Evolutionary conservation across 1,140 invertebrate species (phyloP), one percentile per base, ranked within the genome.

Genomic region (Elysia chlorotica): DNA sequence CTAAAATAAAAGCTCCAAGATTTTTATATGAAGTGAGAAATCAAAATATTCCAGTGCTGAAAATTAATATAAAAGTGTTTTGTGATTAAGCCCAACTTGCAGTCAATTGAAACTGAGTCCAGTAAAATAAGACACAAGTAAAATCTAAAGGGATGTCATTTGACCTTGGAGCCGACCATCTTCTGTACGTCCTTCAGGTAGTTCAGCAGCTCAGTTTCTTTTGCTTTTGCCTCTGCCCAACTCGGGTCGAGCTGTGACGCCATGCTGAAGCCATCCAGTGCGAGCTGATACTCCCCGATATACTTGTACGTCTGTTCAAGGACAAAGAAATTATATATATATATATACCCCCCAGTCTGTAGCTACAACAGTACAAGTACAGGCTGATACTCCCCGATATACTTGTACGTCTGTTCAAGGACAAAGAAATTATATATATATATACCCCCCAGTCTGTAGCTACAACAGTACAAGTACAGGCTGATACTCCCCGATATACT

Each of bases 401-500:
- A 95, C 86, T 93, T 93, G 63, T 93, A 89, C 6, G 91, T 91
- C 93, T 94, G 74, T 1, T 75, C 74, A 57, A 63, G 10, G 35
- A 35, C 28, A 63, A n/a, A n/a, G n/a, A n/a, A n/a, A n/a, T n/a
- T n/a, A n/a, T n/a, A n/a, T n/a, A n/a, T n/a, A n/a, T n/a, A n/a
- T n/a, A n/a, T n/a, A n/a, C n/a, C n/a, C n/a, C n/a, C n/a, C n/a
- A n/a, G n/a, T n/a, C n/a, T n/a, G n/a, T n/a, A n/a, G n/a, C n/a
- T n/a, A n/a, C n/a, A n/a, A n/a, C n/a, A n/a, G n/a, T n/a, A n/a
- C 88, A 38, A 95, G 81, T 2, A 93, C 92, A 80, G 90, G 85
- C 74, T 90, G 85, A 86, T 92, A 95, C 67, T 92, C 89, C 87
- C 95, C 94, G 87, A 94, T 92, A 86, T 94, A 95, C 86, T 93